Percentiles rank a stretch among this genome's conserved stretches.
phyloP scores from a whole-genome alignment of 1,140 invertebrate genomes.

The Acyrthosiphon pisum region DNA sequence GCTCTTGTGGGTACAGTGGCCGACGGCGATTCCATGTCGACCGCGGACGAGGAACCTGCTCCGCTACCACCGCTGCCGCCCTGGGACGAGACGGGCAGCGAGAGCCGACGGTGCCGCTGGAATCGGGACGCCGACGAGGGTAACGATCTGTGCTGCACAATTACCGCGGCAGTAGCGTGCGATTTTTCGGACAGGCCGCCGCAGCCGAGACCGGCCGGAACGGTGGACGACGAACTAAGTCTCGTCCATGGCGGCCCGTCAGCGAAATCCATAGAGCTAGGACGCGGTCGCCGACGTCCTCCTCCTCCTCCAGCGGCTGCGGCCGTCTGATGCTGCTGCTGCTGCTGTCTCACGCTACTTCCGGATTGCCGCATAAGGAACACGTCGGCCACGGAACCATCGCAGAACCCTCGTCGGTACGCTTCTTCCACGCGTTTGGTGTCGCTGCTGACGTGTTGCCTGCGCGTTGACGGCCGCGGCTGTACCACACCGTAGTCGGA shows the following conservation, averaged over 20 bases:
- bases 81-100: constrained; percentile 4
- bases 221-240: constrained; percentile 54
- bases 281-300: constrained; percentile 31
- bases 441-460: constrained; percentile 9
- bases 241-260: constrained; percentile 26
- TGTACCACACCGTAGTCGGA: constrained; percentile 36
- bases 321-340: neutral
- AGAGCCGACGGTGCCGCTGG: constrained; percentile 28
- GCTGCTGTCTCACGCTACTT: neutral
- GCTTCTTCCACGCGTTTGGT: constrained; percentile 46
- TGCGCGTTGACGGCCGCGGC: neutral
- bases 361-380: constrained; percentile 22
- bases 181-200: neutral
- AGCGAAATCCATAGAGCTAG: neutral
- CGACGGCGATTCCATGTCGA: constrained; percentile 28
- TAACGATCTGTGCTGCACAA: constrained; percentile 19
- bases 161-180: neutral
- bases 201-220: constrained; percentile 55
- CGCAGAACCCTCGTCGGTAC: constrained; percentile 46
- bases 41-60: constrained; percentile 1
- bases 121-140: neutral
- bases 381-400: constrained; percentile 41
- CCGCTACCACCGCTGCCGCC: neutral
- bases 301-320: neutral
- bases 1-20: constrained; percentile 60